Conservation (phyloP, 1,140 invertebrate genomes). For the Trissolcus basalis region DNA sequence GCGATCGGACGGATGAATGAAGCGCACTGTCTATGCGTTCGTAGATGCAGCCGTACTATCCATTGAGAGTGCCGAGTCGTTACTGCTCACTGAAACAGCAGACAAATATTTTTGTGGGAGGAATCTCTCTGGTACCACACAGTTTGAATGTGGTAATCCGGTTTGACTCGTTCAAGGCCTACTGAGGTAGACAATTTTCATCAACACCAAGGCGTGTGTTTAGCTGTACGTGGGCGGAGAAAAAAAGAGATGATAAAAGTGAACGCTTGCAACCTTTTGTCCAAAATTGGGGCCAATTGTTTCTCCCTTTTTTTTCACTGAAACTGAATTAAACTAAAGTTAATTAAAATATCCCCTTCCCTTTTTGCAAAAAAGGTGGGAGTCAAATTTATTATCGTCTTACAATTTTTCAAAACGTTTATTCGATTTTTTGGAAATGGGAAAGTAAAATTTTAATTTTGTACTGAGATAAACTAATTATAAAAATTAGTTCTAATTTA, state of each 20-base stretch:
- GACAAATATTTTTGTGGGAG: conserved; percentile 53
- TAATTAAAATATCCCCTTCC: no score
- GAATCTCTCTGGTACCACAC: conserved; percentile 49
- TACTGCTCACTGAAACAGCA: conserved; percentile 38
- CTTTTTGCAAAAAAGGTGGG: no score
- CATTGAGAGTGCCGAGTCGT: conserved; percentile 31
- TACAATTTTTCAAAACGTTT: no score
- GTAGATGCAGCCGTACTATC: conserved; percentile 20
- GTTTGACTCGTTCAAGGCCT: conserved; percentile 59
- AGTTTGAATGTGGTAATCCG: conserved; percentile 57
- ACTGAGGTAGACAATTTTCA: conserved; percentile 56
- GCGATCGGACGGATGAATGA: background rate
- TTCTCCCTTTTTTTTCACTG: no score
- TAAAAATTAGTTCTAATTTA: no score
- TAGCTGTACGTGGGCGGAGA: conserved; percentile 31
- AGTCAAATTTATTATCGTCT: no score
- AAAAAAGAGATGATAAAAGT: conserved; percentile 28
- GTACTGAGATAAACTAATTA: no score
- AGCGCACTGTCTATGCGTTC: conserved; percentile 17
- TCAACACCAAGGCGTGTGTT: conserved; percentile 52
- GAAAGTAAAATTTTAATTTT: no score
- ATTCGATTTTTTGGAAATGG: no score
- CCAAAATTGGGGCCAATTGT: conserved; percentile 20
- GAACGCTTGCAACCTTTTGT: conserved; percentile 15
- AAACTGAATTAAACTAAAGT: no score